A percentile compares a stretch with the other conserved stretches of the same genome.
Evolutionary conservation across 2,113 vertebrate species (phyloP).

Genomic region (Semicossyphus pulcher): DNA sequence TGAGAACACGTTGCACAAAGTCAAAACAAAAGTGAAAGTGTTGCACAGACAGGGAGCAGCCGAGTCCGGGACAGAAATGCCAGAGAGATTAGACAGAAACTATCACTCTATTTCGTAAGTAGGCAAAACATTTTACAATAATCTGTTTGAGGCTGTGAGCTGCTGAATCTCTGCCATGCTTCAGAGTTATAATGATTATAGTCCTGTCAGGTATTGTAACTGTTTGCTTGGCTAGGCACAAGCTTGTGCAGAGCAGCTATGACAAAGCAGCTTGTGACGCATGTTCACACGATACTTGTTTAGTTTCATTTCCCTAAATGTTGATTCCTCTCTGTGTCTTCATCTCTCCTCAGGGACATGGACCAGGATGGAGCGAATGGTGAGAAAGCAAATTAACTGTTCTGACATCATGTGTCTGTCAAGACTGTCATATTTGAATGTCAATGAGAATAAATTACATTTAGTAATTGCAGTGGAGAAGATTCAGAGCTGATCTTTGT

Average conservation of each 20-base stretch:
- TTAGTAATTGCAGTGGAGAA: no score
- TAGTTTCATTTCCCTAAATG: background rate
- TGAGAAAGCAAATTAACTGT: background rate
- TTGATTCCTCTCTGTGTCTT: background rate
- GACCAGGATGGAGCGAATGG: accelerated
- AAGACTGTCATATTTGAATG: background rate
- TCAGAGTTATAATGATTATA: no score
- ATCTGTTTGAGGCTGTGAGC: background rate
- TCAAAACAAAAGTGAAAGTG: conserved; percentile 22
- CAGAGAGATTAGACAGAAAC: accelerated
- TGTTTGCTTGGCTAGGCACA: background rate
- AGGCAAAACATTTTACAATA: background rate
- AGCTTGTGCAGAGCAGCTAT: background rate
- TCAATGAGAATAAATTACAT: background rate
- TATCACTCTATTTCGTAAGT: background rate
- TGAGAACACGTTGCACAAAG: background rate
- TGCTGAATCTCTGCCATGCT: background rate
- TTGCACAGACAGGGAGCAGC: background rate
- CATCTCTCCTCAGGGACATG: background rate
- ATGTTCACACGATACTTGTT: accelerated
- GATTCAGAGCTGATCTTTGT: no score
- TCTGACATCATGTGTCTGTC: no score
- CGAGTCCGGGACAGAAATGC: accelerated
- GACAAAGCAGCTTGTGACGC: background rate
- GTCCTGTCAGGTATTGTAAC: background rate